Conservation (phyloP, 2,888 invertebrate genomes). For the Drosophila prolongata region DNA sequence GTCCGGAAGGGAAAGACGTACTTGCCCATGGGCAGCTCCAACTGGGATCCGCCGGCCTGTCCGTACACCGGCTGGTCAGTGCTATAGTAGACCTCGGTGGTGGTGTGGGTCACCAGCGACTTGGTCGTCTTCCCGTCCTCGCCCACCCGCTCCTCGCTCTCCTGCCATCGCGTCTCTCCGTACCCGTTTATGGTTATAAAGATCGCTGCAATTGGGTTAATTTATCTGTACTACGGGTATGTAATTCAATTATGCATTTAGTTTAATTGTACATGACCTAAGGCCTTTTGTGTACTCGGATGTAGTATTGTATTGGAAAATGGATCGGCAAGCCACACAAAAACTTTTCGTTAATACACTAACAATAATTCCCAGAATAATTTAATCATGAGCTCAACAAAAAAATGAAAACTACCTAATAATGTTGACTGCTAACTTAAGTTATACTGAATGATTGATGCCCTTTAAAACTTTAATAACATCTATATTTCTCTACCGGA, state of each 20-base stretch:
- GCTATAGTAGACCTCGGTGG: slow-evolving; percentile 81
- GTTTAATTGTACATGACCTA: slow-evolving; percentile 36
- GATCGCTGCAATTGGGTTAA: slow-evolving; percentile 79
- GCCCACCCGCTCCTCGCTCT: slow-evolving; percentile 77
- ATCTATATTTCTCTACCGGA: too few species aligned
- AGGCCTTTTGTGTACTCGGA: slow-evolving; percentile 4
- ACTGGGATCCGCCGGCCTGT: slow-evolving; percentile 86
- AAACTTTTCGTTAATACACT: slow-evolving; percentile 10
- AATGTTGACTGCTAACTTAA: not conserved
- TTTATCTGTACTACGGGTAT: slow-evolving; percentile 45
- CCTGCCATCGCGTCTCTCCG: slow-evolving; percentile 83
- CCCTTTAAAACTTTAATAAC: not conserved
- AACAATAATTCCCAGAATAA: slow-evolving; percentile 20
- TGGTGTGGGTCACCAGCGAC: slow-evolving; percentile 78
- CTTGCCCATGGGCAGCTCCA: slow-evolving; percentile 89
- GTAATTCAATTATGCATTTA: slow-evolving; percentile 41
- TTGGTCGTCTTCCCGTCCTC: slow-evolving; percentile 80
- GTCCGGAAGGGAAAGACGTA: slow-evolving; percentile 91
- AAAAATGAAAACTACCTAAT: not conserved
- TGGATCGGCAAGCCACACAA: not conserved
- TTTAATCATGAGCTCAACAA: slow-evolving; percentile 14
- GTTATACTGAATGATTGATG: not conserved
- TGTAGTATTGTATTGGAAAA: slow-evolving; percentile 9
- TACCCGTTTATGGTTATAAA: slow-evolving; percentile 82
- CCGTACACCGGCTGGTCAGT: slow-evolving; percentile 82